Percentiles rank a stretch among this genome's conserved stretches.
Conservation (phyloP, 1,140 invertebrate species). For the Dufourea novaeangliae region DNA sequence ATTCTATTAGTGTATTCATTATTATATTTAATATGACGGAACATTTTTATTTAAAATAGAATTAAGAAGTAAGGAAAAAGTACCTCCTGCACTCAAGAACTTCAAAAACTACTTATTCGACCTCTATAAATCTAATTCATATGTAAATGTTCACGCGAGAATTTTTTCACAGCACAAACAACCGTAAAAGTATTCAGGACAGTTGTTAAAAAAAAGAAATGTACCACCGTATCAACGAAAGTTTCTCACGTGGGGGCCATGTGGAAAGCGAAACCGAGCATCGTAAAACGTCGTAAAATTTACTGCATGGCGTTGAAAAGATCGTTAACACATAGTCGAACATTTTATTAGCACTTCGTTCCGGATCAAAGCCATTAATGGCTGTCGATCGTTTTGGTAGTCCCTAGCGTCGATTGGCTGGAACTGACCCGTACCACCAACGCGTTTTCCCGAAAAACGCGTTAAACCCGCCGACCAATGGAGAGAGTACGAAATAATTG, state of each 20-base stretch:
- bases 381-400: slow-evolving; percentile 48
- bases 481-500: slow-evolving; percentile 41
- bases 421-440: slow-evolving; percentile 30
- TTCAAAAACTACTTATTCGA: too few species aligned
- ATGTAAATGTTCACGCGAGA: too few species aligned
- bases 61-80: too few species aligned
- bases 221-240: not conserved
- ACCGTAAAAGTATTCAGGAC: not conserved
- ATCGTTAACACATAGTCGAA: slow-evolving; percentile 65
- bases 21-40: too few species aligned
- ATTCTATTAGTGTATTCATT: too few species aligned
- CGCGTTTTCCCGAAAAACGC: slow-evolving; percentile 35
- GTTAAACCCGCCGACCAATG: slow-evolving; percentile 45
- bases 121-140: too few species aligned
- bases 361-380: slow-evolving; percentile 59
- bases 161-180: not conserved
- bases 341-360: slow-evolving; percentile 70
- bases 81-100: too few species aligned
- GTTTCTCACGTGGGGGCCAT: not conserved
- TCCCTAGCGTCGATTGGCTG: slow-evolving; percentile 45
- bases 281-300: slow-evolving; percentile 50
- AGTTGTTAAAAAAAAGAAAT: not conserved
- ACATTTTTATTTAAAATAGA: too few species aligned
- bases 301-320: slow-evolving; percentile 35
- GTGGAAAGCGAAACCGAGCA: not conserved